phyloP scores from a whole-genome alignment of 2,797 vertebrate species.

The Acomys russatus region DNA sequence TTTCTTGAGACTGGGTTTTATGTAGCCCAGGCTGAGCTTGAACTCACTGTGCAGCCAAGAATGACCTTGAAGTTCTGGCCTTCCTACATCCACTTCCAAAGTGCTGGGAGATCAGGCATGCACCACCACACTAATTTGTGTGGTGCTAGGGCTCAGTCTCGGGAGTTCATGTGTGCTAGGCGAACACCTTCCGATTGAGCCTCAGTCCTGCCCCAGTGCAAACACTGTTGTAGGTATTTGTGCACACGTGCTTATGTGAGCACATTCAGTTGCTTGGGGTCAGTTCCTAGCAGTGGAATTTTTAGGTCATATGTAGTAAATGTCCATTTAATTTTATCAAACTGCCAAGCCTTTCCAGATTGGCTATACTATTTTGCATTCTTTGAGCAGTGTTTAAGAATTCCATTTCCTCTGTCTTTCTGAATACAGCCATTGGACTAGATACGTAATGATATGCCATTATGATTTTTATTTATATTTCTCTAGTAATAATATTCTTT shows the following conservation, averaged over 20 bases:
- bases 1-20: neutral
- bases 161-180: neutral
- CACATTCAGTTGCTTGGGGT: slow-evolving; percentile 6
- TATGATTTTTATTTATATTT: slow-evolving; percentile 20
- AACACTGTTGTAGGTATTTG: neutral
- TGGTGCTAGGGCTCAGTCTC: neutral
- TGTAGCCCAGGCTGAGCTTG: neutral
- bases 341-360: neutral
- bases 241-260: neutral
- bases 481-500: slow-evolving; percentile 26
- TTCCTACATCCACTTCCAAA: neutral
- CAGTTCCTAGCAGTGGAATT: neutral
- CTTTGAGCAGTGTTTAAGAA: neutral
- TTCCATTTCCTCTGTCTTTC: slow-evolving; percentile 11
- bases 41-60: neutral
- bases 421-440: neutral
- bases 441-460: neutral
- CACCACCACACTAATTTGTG: no score
- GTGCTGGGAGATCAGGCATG: neutral
- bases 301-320: neutral
- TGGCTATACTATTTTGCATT: neutral
- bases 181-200: neutral
- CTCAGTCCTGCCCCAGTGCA: no score
- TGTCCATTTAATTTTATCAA: neutral
- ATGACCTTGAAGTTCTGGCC: neutral